phyloP scores from a whole-genome alignment of 1,140 invertebrate species.

The Rhagoletis pomonella region DNA sequence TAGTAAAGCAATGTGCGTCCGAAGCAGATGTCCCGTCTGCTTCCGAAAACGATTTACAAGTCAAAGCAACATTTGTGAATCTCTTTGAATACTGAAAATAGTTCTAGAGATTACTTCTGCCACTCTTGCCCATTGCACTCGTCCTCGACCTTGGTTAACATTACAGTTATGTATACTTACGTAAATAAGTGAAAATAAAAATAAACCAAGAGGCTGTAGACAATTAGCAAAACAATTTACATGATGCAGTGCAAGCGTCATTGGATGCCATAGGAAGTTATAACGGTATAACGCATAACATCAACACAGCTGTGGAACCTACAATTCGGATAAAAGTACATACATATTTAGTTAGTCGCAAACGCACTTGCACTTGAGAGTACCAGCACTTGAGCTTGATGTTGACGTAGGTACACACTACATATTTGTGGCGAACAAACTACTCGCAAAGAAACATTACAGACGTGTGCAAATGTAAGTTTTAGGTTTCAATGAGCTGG shows the following conservation, averaged over 20 bases:
- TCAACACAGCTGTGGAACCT: neutral
- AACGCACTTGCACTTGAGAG: neutral
- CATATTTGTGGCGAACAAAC: neutral
- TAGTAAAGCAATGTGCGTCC: too few relatives aligned
- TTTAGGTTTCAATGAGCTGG: constrained; percentile 23
- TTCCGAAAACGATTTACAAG: too few relatives aligned
- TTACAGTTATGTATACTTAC: neutral
- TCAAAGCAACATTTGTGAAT: neutral
- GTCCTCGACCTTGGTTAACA: constrained; percentile 32
- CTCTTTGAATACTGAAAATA: neutral
- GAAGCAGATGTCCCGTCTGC: too few relatives aligned
- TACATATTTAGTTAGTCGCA: neutral
- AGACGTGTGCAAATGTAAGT: neutral
- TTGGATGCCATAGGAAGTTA: neutral
- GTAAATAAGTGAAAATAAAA: neutral
- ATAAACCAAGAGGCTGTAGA: neutral
- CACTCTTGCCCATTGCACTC: neutral
- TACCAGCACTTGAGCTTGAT: constrained; percentile 10
- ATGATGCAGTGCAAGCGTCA: neutral
- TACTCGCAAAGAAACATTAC: neutral
- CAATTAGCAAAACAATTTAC: constrained; percentile 18
- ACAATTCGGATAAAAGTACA: neutral
- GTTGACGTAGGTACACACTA: neutral
- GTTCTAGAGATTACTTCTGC: too few relatives aligned
- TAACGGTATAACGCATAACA: neutral